Percentiles rank a stretch among this genome's conserved stretches.
Evolutionary conservation across 2,113 vertebrate species (phyloP).

Genomic region (Gymnobelideus leadbeateri): DNA sequence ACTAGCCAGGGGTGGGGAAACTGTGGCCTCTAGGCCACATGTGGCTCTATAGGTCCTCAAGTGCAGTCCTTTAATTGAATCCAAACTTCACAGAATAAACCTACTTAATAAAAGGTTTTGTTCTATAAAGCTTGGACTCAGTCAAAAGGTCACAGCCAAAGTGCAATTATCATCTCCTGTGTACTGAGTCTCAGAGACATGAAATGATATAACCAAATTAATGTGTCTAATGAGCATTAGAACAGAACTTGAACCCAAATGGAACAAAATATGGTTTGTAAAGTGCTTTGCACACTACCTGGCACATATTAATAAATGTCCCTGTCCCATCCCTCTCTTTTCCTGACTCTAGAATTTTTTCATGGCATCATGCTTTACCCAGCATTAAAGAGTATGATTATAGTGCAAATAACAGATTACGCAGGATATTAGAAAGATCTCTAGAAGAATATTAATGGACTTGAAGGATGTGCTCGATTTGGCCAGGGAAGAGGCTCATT

Average conservation of each 20-base stretch:
- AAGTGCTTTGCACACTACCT: no score
- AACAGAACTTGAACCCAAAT: background rate
- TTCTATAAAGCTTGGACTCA: no score
- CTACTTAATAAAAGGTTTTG: no score
- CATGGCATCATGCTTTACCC: background rate
- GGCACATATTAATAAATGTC: background rate
- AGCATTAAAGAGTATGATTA: background rate
- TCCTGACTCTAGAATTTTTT: background rate
- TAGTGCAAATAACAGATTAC: background rate
- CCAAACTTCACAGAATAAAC: no score
- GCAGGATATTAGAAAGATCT: background rate
- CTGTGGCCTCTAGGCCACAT: no score
- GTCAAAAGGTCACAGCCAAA: no score
- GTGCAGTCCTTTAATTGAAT: no score
- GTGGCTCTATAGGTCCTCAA: no score
- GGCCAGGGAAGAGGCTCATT: background rate
- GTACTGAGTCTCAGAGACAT: background rate
- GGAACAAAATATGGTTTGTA: background rate
- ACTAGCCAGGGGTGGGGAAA: background rate
- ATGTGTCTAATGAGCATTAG: background rate
- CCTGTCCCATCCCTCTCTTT: no score
- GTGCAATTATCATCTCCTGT: background rate
- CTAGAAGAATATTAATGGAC: background rate
- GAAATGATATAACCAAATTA: constrained; percentile 8
- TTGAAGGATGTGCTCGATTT: background rate